phyloP scores from a whole-genome alignment of 2,113 vertebrate species.

The Charina bottae region DNA sequence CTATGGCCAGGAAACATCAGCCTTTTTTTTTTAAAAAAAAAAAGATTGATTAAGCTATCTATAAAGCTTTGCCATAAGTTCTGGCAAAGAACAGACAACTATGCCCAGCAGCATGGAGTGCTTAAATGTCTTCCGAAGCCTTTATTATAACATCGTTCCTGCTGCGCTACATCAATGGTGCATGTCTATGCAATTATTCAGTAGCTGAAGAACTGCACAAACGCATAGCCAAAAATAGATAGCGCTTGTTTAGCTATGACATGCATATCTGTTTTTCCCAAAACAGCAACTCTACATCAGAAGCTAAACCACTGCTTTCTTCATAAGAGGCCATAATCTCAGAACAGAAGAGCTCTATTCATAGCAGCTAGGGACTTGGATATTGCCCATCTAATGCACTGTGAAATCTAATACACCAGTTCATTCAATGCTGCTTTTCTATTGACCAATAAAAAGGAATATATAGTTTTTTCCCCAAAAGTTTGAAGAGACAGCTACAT shows the following conservation, averaged over 20 bases:
- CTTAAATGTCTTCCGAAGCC: conserved; percentile 27
- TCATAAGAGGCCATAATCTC: background rate
- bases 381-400: background rate
- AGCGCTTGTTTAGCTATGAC: background rate
- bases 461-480: background rate
- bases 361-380: conserved; percentile 19
- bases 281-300: background rate
- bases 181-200: conserved; percentile 40
- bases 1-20: background rate
- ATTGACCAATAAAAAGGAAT: background rate
- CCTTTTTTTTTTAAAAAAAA: background rate
- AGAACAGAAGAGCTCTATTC: conserved; percentile 20
- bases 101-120: conserved; percentile 16
- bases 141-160: conserved; percentile 28
- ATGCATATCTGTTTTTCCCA: background rate
- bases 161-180: conserved; percentile 40
- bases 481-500: background rate
- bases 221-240: background rate
- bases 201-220: conserved; percentile 30
- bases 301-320: background rate
- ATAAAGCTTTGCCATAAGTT: conserved; percentile 8
- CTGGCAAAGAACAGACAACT: conserved; percentile 30
- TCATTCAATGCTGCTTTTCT: conserved; percentile 26
- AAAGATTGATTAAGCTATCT: conserved; percentile 49
- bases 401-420: conserved; percentile 35